phyloP scores from a whole-genome alignment of 2,888 invertebrate species.

The Salticus scenicus region DNA sequence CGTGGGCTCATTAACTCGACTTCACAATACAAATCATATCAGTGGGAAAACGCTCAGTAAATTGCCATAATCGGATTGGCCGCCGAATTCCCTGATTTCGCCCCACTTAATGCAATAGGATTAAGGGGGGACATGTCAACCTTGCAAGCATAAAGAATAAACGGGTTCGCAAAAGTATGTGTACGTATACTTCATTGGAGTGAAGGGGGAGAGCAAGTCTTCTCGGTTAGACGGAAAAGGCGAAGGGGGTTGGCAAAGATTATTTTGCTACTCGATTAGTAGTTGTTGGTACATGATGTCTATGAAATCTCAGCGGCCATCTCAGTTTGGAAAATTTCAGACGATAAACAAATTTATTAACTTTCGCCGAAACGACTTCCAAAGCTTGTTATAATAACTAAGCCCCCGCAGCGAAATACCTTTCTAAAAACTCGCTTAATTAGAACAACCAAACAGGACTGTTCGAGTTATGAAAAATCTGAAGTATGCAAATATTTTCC shows the following conservation, averaged over 20 bases:
- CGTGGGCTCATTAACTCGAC: slow-evolving; percentile 68
- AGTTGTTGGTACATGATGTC: slow-evolving; percentile 12
- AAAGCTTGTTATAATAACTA: background rate
- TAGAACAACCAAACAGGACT: no score
- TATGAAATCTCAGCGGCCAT: background rate
- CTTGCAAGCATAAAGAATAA: background rate
- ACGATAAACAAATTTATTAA: background rate
- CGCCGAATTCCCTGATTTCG: slow-evolving; percentile 66
- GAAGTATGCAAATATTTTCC: no score
- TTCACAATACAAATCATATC: slow-evolving; percentile 70
- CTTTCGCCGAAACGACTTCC: background rate
- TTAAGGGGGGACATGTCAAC: slow-evolving; percentile 60
- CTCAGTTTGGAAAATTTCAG: background rate
- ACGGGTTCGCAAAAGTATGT: background rate
- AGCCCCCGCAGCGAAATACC: no score
- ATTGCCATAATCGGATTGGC: slow-evolving; percentile 69
- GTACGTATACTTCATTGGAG: slow-evolving; percentile 3
- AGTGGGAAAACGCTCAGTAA: slow-evolving; percentile 66
- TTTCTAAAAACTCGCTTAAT: no score
- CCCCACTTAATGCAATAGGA: slow-evolving; percentile 70
- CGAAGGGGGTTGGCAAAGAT: slow-evolving; percentile 34
- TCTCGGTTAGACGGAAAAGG: background rate
- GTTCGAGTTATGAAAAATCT: no score
- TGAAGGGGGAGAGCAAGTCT: background rate
- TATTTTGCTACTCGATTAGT: slow-evolving; percentile 59